Evolutionary conservation across 2,888 invertebrate genomes (phyloP).

Genomic region (Eupelmus urozonus): DNA sequence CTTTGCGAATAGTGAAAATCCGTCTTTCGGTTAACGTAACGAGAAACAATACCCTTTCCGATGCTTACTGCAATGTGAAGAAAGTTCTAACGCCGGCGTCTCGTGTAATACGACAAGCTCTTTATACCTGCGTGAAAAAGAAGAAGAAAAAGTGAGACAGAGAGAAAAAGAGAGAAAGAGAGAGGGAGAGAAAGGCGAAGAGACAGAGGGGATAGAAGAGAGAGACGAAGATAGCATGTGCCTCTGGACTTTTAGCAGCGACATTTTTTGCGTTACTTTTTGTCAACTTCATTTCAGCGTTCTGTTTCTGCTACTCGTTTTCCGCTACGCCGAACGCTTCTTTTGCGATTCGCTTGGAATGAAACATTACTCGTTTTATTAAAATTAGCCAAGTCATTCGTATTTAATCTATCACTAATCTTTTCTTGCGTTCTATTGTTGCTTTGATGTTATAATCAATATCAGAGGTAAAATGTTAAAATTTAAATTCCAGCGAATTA

Average conservation of each 20-base stretch:
- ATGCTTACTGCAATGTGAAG: conserved; percentile 17
- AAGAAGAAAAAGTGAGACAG: too few relatives aligned
- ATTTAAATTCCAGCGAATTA: too few relatives aligned
- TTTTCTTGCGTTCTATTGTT: too few relatives aligned
- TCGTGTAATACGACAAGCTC: conserved; percentile 20
- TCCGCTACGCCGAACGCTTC: neutral
- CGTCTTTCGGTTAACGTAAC: conserved; percentile 7
- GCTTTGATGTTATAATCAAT: too few relatives aligned
- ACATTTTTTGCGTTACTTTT: neutral
- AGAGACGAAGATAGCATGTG: neutral
- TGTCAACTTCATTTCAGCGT: conserved; percentile 9
- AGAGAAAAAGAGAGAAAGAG: neutral
- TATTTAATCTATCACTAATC: too few relatives aligned
- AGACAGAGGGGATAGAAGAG: neutral
- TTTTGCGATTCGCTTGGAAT: too few relatives aligned
- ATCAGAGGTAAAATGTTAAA: too few relatives aligned
- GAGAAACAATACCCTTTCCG: neutral
- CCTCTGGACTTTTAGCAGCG: conserved; percentile 8
- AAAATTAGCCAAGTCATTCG: too few relatives aligned
- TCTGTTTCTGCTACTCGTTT: conserved; percentile 4
- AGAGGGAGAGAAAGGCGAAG: too few relatives aligned
- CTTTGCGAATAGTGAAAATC: neutral
- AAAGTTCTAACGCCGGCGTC: conserved; percentile 13
- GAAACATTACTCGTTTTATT: too few relatives aligned
- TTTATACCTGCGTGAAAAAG: conserved; percentile 15